Evolutionary conservation across 2,113 vertebrate genomes (phyloP), one percentile per base, ranked within the genome.

Genomic region (Calypte anna): DNA sequence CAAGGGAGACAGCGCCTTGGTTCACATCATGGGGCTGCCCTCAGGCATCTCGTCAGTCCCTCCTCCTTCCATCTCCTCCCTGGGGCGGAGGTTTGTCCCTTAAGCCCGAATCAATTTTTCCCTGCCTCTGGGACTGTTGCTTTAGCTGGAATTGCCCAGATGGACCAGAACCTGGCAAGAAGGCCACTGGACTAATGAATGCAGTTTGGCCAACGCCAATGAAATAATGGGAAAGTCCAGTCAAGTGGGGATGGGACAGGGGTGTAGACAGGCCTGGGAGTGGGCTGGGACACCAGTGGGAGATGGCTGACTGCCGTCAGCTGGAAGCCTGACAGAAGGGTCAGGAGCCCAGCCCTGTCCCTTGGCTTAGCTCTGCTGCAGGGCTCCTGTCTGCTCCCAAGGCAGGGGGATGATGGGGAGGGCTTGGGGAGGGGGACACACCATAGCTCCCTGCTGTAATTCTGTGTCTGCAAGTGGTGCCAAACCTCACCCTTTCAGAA

Each of bases 201-300:
- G 89, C 14, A 25, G 55, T 82, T 77, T 92, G 33, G 75, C 48
- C 3, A 46, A 92, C 23, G 72, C 61, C 7, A 10, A 59, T 3
- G 6, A 80, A 85, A 80, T 82, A 31, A 10, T 77, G 86, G 48
- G 92, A 96, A 95, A 68, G 55, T 86, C 53, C 85, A 94, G 66
- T 28, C 21, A 1, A 73, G 72, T 44, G 70, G 91, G 68, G 80
- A 88, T 51, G 76, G 64, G 82, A 92, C 23, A 61, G 28, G 96
- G 91, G 86, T 92, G 95, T 92, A 83, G 92, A 54, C 96, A 96
- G 76, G 82, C 61, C 48, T 91, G 94, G 69, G 92, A 72, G 20
- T 84, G 88, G 88, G 91, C 63, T 81, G 91, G 92, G 70, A 93
- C 86, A 4, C n/a, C 74, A 84, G 36, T 27, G 58, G 50, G 69